phyloP scores from a whole-genome alignment of 2,888 invertebrate species.

The Thereva unica region DNA sequence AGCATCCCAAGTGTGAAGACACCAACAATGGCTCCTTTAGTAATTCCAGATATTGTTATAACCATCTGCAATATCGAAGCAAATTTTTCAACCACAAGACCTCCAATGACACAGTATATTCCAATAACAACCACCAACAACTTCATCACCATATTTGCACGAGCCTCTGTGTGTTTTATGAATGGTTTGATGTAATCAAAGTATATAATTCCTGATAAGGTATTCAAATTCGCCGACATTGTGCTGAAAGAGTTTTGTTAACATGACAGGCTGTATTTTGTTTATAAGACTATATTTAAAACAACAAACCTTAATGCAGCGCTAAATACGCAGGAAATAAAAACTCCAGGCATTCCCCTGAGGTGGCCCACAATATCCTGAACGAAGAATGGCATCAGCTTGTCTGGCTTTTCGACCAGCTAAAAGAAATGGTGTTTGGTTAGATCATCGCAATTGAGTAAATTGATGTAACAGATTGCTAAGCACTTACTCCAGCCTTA shows the following conservation, averaged over 20 bases:
- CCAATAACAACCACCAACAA: conserved; percentile 59
- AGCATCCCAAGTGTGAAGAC: conserved; percentile 71
- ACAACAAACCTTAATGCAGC: conserved; percentile 60
- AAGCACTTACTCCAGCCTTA: conserved; percentile 55
- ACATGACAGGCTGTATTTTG: background rate
- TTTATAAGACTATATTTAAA: background rate
- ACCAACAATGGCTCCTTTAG: conserved; percentile 67
- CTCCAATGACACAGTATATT: conserved; percentile 64
- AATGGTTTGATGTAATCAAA: conserved; percentile 62
- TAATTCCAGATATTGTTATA: conserved; percentile 58
- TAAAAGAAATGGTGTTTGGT: conserved; percentile 16
- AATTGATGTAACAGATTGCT: background rate
- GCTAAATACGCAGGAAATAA: conserved; percentile 66
- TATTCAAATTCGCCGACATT: conserved; percentile 63
- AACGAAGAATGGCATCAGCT: conserved; percentile 64
- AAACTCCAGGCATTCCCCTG: conserved; percentile 65
- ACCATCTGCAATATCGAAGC: conserved; percentile 61
- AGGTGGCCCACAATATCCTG: conserved; percentile 61
- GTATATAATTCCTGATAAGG: conserved; percentile 62
- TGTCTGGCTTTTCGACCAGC: conserved; percentile 55
- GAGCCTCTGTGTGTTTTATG: conserved; percentile 56
- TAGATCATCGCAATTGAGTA: background rate
- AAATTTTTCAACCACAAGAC: conserved; percentile 56
- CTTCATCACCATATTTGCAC: conserved; percentile 61
- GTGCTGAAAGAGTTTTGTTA: conserved; percentile 55